Conservation (phyloP, 1,140 invertebrate genomes). For the Brachionus sp. region DNA sequence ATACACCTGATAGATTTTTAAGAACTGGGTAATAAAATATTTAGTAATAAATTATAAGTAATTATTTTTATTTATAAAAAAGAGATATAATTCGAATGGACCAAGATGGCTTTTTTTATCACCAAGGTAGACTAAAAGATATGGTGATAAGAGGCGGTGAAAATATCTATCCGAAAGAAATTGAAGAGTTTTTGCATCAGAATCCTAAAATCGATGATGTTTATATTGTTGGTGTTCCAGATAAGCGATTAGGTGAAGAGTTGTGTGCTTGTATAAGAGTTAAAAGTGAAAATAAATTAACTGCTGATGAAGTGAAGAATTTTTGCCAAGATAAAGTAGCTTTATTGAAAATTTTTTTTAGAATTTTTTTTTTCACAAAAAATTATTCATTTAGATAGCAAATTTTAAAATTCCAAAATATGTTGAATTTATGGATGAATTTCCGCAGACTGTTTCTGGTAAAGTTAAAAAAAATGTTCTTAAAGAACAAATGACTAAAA, state of each 20-base stretch:
- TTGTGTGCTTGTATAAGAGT: constrained; percentile 73
- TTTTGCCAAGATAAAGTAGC: constrained; percentile 35
- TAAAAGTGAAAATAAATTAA: constrained; percentile 55
- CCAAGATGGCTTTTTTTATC: constrained; percentile 71
- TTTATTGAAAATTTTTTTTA: not conserved
- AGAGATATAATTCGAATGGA: constrained; percentile 75
- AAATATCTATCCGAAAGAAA: constrained; percentile 77
- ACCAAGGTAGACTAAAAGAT: constrained; percentile 81
- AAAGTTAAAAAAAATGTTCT: constrained; percentile 76
- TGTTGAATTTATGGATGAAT: constrained; percentile 67
- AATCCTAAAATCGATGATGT: constrained; percentile 68
- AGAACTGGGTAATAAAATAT: not conserved
- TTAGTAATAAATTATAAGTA: not conserved
- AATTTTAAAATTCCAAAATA: constrained; percentile 78
- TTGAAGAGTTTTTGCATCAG: constrained; percentile 75
- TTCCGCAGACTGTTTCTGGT: constrained; percentile 77
- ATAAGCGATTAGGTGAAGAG: constrained; percentile 78
- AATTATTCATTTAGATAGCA: constrained; percentile 69
- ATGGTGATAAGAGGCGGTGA: constrained; percentile 87
- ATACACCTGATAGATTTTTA: constrained; percentile 29
- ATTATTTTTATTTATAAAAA: not conserved
- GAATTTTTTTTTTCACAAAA: constrained; percentile 60
- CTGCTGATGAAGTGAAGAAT: constrained; percentile 53
- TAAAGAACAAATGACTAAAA: constrained; percentile 52
- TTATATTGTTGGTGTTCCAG: constrained; percentile 61